Evolutionary conservation across 2,888 invertebrate species (phyloP).

Genomic region (Dasypogon diadema): DNA sequence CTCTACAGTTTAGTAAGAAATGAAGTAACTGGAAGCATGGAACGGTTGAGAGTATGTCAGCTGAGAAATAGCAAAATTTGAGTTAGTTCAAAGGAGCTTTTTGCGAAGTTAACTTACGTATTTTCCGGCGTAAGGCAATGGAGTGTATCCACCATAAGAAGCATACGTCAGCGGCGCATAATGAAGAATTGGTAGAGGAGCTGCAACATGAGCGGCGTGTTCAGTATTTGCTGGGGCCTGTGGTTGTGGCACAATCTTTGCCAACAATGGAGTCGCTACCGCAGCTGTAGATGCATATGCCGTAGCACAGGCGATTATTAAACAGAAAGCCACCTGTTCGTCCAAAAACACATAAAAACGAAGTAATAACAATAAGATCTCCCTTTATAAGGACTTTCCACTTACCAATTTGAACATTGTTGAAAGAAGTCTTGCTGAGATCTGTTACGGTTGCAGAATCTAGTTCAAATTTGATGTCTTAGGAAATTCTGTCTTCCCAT

Average conservation of each 20-base stretch:
- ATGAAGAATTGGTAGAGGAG: conserved; percentile 47
- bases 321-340: conserved; percentile 16
- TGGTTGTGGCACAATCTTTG: conserved; percentile 48
- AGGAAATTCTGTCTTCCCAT: neutral
- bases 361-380: too few relatives aligned
- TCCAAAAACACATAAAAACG: too few relatives aligned
- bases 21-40: conserved; percentile 1
- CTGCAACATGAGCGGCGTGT: conserved; percentile 54
- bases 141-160: conserved; percentile 12
- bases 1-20: conserved; percentile 17
- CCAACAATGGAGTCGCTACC: conserved; percentile 52
- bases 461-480: conserved; percentile 22
- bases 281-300: conserved; percentile 14
- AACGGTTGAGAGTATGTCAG: conserved; percentile 32
- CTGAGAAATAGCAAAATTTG: neutral
- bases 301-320: conserved; percentile 11
- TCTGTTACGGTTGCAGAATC: neutral
- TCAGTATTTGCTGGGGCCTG: conserved; percentile 55
- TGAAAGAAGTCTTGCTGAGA: conserved; percentile 52
- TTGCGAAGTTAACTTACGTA: conserved; percentile 41
- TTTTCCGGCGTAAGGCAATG: conserved; percentile 48
- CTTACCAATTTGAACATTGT: conserved; percentile 67
- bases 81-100: neutral
- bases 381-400: too few relatives aligned
- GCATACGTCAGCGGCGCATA: conserved; percentile 48